phyloP scores from a whole-genome alignment of 2,113 vertebrate genomes.

The Ptilorrhoa leucosticta region DNA sequence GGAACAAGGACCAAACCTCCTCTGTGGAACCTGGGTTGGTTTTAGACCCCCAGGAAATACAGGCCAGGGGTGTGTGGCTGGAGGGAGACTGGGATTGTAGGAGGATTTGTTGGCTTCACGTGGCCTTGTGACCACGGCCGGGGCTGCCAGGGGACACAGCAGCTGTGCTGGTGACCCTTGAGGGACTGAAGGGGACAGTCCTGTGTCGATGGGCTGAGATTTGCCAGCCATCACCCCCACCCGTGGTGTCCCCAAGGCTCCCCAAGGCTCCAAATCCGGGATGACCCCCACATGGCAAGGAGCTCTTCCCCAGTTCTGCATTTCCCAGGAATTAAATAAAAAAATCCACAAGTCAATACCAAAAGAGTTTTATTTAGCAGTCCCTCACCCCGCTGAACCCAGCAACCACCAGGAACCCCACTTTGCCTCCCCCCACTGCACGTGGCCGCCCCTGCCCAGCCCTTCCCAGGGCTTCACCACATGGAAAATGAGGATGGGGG shows the following conservation, averaged over 20 bases:
- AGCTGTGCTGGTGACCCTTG: not conserved
- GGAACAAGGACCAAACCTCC: not conserved
- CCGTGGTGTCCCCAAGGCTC: no score
- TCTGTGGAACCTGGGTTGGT: not conserved
- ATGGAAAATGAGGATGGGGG: not conserved
- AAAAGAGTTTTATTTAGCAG: slow-evolving; percentile 28
- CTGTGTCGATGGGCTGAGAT: not conserved
- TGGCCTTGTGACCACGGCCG: accelerated
- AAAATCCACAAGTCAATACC: not conserved
- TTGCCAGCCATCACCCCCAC: not conserved
- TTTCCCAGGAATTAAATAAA: not conserved
- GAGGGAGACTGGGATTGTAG: not conserved
- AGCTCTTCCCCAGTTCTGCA: not conserved
- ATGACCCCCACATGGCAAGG: accelerated
- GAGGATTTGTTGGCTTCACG: accelerated
- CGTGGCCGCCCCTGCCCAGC: accelerated
- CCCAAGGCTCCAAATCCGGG: not conserved
- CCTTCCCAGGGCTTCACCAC: not conserved
- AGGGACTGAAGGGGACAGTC: not conserved
- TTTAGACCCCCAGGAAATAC: not conserved
- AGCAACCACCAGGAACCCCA: not conserved
- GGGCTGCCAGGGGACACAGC: not conserved
- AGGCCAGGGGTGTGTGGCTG: not conserved
- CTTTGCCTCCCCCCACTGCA: not conserved
- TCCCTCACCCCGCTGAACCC: accelerated